Percentiles rank a stretch among this genome's conserved stretches.
These are phyloP conservation scores for Peromyscus attwateri DNA, from an alignment of 2,797 vertebrate species.

Conservation along the genomic window DNA sequence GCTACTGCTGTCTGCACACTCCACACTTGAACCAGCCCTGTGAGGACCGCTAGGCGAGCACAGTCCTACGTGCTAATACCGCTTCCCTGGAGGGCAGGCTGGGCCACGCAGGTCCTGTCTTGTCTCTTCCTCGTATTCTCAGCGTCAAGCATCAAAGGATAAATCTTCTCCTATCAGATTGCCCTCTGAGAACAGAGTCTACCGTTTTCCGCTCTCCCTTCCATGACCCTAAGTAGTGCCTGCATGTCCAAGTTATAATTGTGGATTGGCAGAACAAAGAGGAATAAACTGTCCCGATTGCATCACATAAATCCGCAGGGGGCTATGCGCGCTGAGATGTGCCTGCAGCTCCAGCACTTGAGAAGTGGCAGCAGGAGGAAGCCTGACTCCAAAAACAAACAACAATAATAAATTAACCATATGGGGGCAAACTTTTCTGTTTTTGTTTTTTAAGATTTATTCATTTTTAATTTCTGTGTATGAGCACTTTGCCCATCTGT, in stretches of 20 bases:
- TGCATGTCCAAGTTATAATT: background rate
- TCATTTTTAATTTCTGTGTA: background rate
- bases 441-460: background rate
- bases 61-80: background rate
- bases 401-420: background rate
- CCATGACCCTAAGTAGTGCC: background rate
- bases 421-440: background rate
- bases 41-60: background rate
- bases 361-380: background rate
- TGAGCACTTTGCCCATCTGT: background rate
- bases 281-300: background rate
- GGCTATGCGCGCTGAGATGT: accelerated
- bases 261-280: constrained; percentile 1
- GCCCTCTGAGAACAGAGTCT: background rate
- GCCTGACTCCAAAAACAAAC: background rate
- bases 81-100: background rate
- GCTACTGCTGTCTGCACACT: background rate
- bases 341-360: background rate
- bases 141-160: background rate
- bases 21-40: background rate
- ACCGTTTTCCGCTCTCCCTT: background rate
- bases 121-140: background rate
- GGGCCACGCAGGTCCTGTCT: background rate
- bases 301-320: background rate
- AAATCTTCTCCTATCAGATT: background rate